Conservation (phyloP, 2,113 vertebrate species). For the Nyctereutes procyonoides region DNA sequence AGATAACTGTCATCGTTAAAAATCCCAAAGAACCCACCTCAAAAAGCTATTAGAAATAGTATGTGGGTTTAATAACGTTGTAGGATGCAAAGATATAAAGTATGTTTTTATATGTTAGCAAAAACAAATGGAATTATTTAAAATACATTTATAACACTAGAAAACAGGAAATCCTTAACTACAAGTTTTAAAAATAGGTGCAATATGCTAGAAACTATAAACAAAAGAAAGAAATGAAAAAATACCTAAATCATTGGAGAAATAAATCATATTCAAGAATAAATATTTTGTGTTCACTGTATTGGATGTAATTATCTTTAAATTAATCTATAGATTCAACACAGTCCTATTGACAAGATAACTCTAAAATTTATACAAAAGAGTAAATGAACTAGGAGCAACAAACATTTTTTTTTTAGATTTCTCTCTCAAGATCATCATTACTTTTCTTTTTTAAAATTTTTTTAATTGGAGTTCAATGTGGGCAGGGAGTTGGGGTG, state of each 20-base stretch:
- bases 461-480: too few relatives aligned
- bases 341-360: neutral
- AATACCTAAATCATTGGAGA: neutral
- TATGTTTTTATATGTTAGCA: neutral
- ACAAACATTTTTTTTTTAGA: neutral
- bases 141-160: neutral
- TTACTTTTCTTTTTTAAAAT: too few relatives aligned
- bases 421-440: too few relatives aligned
- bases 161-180: neutral
- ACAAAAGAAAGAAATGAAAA: neutral
- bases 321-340: neutral
- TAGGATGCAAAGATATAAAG: neutral
- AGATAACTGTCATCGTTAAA: neutral
- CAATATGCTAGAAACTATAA: neutral
- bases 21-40: neutral
- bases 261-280: neutral
- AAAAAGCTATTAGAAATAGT: neutral
- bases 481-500: too few relatives aligned
- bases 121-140: neutral
- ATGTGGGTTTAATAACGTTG: neutral
- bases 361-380: neutral
- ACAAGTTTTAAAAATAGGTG: neutral
- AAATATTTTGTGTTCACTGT: neutral
- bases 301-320: neutral
- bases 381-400: neutral